Evolutionary conservation across 2,797 vertebrate species (phyloP).

Genomic region (Rhadinocentrus ornatus): DNA sequence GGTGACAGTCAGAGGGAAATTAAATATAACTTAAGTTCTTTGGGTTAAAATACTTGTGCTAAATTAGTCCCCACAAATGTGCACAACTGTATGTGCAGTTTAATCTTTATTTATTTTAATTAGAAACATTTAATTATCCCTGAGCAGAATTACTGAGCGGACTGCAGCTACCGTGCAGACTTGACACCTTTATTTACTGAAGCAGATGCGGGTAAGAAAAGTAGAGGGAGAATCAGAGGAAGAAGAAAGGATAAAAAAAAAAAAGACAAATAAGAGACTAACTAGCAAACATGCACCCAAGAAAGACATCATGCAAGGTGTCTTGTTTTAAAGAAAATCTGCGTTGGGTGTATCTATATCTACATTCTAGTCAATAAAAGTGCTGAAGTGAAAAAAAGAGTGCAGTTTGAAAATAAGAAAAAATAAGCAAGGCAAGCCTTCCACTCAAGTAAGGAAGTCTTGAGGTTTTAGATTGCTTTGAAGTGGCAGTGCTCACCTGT

Average conservation of each 20-base stretch:
- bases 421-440: slow-evolving; percentile 15
- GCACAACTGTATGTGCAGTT: slow-evolving; percentile 35
- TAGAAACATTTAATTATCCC: slow-evolving; percentile 51
- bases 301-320: slow-evolving; percentile 76
- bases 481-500: slow-evolving; percentile 84
- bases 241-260: slow-evolving; percentile 34
- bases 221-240: slow-evolving; percentile 28
- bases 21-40: slow-evolving; percentile 56
- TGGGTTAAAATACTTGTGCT: slow-evolving; percentile 32
- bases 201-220: slow-evolving; percentile 55
- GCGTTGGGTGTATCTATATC: slow-evolving; percentile 31
- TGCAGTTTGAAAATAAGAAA: slow-evolving; percentile 24
- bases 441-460: not conserved
- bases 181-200: slow-evolving; percentile 86
- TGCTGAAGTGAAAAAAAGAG: slow-evolving; percentile 28
- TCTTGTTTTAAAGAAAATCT: slow-evolving; percentile 39
- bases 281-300: slow-evolving; percentile 75
- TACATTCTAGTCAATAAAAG: slow-evolving; percentile 41
- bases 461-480: not conserved
- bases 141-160: slow-evolving; percentile 39
- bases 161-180: slow-evolving; percentile 25
- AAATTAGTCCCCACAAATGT: slow-evolving; percentile 27
- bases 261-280: slow-evolving; percentile 43
- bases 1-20: slow-evolving; percentile 80
- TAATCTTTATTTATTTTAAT: slow-evolving; percentile 14